Conservation (phyloP, 1,140 invertebrate genomes). For the Linepithema humile region DNA sequence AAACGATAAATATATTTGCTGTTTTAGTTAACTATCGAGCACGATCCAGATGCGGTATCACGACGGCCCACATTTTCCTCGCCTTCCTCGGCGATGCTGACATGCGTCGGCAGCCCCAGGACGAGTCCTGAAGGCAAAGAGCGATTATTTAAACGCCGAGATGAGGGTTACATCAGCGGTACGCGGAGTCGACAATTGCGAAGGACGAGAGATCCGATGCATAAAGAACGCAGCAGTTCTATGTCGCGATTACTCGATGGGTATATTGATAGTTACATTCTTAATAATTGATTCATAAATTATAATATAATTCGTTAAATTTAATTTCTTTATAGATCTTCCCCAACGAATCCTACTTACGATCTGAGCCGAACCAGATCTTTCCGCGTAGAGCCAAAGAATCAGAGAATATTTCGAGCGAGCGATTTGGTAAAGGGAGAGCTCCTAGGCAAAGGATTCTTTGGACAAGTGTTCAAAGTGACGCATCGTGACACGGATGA, state of each 20-base stretch:
- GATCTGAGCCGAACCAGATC: constrained; percentile 94
- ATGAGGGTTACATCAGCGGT: constrained; percentile 87
- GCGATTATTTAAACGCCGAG: constrained; percentile 88
- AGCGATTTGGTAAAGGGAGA: constrained; percentile 95
- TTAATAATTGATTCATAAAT: constrained; percentile 5
- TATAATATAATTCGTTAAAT: neutral
- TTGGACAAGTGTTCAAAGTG: constrained; percentile 96
- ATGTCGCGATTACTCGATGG: constrained; percentile 93
- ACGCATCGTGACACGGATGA: constrained; percentile 95
- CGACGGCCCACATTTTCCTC: constrained; percentile 81
- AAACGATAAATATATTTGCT: neutral
- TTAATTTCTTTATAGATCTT: constrained; percentile 77
- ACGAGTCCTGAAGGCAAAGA: constrained; percentile 86
- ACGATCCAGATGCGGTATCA: constrained; percentile 91
- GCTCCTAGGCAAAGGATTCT: constrained; percentile 96
- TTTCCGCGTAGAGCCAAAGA: constrained; percentile 92
- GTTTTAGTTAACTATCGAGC: constrained; percentile 92
- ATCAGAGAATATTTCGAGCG: constrained; percentile 94
- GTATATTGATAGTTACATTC: constrained; percentile 77
- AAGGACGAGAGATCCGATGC: constrained; percentile 84
- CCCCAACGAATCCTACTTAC: constrained; percentile 82
- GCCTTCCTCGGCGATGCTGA: constrained; percentile 79
- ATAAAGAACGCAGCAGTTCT: constrained; percentile 93
- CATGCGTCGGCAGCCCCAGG: constrained; percentile 79
- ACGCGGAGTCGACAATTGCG: constrained; percentile 85